A percentile compares a stretch with the other conserved stretches of the same genome.
phyloP scores from a whole-genome alignment of 1,140 invertebrate species.

The Drosophila tani region DNA sequence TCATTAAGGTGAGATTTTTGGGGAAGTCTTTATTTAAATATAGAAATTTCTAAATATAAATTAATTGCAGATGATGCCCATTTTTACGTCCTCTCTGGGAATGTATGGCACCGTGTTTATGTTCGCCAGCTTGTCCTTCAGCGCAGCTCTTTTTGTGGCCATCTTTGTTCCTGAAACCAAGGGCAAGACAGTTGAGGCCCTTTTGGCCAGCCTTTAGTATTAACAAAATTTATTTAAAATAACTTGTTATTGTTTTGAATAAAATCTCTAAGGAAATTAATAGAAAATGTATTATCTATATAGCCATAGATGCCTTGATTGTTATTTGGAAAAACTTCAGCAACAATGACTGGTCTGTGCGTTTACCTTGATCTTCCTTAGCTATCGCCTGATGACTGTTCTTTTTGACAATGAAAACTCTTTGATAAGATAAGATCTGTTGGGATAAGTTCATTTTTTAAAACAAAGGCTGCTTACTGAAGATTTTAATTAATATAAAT shows the following conservation, averaged over 20 bases:
- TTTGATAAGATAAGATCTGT: conserved; percentile 32
- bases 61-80: conserved; percentile 41
- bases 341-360: conserved; percentile 27
- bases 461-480: background rate
- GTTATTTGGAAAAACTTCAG: background rate
- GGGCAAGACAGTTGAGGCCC: conserved; percentile 90
- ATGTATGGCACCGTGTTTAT: conserved; percentile 74
- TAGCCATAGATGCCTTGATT: conserved; percentile 8
- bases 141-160: conserved; percentile 65
- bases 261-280: conserved; percentile 11
- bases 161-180: conserved; percentile 90
- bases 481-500: no score
- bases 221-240: conserved; percentile 12
- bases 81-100: conserved; percentile 52
- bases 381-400: background rate
- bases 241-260: conserved; percentile 39
- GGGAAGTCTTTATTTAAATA: background rate
- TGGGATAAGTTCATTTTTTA: background rate
- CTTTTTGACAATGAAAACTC: conserved; percentile 10
- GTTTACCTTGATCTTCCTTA: conserved; percentile 12
- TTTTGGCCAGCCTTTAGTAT: conserved; percentile 85
- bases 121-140: conserved; percentile 62
- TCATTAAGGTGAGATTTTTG: conserved; percentile 59
- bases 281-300: background rate
- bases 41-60: background rate